Percentiles rank a stretch among this genome's conserved stretches.
These are phyloP conservation scores for Cantharis flavilabris DNA, from an alignment of 2,888 invertebrate species.

Conservation along the genomic window DNA sequence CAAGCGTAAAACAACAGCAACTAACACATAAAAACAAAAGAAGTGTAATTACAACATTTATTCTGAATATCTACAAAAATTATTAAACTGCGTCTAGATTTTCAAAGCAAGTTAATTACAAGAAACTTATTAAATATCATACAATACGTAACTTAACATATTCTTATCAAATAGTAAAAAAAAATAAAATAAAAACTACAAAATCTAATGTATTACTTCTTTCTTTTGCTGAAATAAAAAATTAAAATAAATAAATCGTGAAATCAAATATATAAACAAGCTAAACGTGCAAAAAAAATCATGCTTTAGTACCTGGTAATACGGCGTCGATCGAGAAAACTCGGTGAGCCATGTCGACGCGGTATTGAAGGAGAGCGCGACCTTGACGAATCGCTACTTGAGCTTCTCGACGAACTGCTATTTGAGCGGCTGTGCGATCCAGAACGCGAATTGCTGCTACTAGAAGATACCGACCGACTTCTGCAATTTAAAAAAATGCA, in stretches of 20 bases:
- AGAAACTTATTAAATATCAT: neutral
- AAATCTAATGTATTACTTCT: slow-evolving; percentile 26
- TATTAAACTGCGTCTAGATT: neutral
- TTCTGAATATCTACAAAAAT: slow-evolving; percentile 21
- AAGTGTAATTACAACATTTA: slow-evolving; percentile 20
- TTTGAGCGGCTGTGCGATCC: slow-evolving; percentile 56
- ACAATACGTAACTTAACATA: neutral
- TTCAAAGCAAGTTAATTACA: neutral
- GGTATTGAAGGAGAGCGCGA: slow-evolving; percentile 87
- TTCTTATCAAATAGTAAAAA: slow-evolving; percentile 5
- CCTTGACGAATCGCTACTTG: slow-evolving; percentile 62
- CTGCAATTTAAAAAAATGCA: slow-evolving; percentile 25
- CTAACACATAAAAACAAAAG: slow-evolving; percentile 5
- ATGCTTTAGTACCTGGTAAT: slow-evolving; percentile 82
- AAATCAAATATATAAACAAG: neutral
- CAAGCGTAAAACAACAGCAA: neutral
- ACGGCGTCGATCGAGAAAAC: slow-evolving; percentile 88
- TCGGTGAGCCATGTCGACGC: slow-evolving; percentile 89
- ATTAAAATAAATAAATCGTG: slow-evolving; percentile 44
- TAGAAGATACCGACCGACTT: slow-evolving; percentile 43
- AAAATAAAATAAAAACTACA: slow-evolving; percentile 15
- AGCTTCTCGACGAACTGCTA: slow-evolving; percentile 61
- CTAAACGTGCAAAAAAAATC: slow-evolving; percentile 24
- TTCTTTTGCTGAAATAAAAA: slow-evolving; percentile 57
- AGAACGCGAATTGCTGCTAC: slow-evolving; percentile 49